phyloP scores from a whole-genome alignment of 2,113 vertebrate species.

The Phylloscopus trochilus region DNA sequence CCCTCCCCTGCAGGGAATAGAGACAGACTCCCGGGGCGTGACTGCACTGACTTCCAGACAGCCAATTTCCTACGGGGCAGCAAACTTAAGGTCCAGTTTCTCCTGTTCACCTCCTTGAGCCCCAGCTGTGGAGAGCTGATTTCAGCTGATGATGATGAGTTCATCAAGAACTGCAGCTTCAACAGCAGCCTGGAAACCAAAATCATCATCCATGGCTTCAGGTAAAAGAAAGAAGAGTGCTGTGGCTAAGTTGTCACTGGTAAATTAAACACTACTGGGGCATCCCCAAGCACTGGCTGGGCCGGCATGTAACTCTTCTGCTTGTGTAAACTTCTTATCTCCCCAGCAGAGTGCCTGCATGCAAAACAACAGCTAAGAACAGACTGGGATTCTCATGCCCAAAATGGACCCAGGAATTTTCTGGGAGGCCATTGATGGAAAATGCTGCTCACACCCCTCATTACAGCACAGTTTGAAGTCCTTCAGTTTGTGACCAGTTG shows the following conservation, averaged over 20 bases:
- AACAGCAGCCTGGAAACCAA: conserved; percentile 82
- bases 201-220: conserved; percentile 94
- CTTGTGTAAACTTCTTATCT: not conserved
- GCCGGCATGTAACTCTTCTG: not conserved
- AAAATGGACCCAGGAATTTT: not conserved
- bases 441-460: not conserved
- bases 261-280: not conserved
- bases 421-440: not conserved
- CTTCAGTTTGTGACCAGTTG: not conserved
- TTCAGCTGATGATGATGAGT: conserved; percentile 39
- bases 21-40: not conserved
- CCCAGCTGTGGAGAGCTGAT: conserved; percentile 78
- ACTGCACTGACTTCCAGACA: conserved; percentile 72
- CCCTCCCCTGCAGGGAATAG: not conserved
- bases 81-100: conserved; percentile 79
- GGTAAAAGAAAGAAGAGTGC: conserved; percentile 70
- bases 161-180: conserved; percentile 74
- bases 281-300: not conserved
- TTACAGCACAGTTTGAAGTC: not conserved
- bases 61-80: conserved; percentile 61
- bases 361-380: not conserved
- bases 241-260: not conserved
- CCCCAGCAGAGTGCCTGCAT: not conserved
- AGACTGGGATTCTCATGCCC: not conserved
- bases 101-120: conserved; percentile 80